Evolutionary conservation across 2,888 invertebrate species (phyloP).

Genomic region (Apotomis capreana): DNA sequence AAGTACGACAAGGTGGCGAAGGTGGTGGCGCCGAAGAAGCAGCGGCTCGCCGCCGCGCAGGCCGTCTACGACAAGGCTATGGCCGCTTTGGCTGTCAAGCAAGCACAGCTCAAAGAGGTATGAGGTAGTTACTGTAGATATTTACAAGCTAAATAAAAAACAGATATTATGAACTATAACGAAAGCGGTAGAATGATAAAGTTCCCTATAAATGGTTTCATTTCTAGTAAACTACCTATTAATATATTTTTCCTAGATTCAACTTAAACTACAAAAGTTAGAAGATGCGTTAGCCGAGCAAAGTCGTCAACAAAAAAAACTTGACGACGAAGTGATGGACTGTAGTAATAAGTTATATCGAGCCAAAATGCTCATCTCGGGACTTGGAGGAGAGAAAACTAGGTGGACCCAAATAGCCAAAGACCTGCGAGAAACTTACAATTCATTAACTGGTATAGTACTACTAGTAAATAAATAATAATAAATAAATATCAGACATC

Average conservation of each 20-base stretch:
- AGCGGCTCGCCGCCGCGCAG: slow-evolving; percentile 94
- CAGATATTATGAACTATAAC: too few species aligned
- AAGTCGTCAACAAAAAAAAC: slow-evolving; percentile 86
- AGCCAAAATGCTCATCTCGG: slow-evolving; percentile 96
- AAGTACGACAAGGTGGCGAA: slow-evolving; percentile 97
- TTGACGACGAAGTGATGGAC: slow-evolving; percentile 93
- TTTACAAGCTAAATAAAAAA: too few species aligned
- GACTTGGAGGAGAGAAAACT: slow-evolving; percentile 94
- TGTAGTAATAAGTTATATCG: slow-evolving; percentile 94
- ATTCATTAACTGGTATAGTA: slow-evolving; percentile 86
- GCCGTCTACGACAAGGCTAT: slow-evolving; percentile 89
- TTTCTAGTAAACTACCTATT: too few species aligned
- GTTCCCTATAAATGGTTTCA: too few species aligned
- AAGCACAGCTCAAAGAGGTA: slow-evolving; percentile 88
- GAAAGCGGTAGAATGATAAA: too few species aligned
- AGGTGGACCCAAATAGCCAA: slow-evolving; percentile 93
- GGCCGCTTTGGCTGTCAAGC: slow-evolving; percentile 90
- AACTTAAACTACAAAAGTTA: slow-evolving; percentile 87
- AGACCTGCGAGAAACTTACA: slow-evolving; percentile 86
- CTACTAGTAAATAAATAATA: neutral
- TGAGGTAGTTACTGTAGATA: neutral
- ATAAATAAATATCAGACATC: too few species aligned
- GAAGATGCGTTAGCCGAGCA: slow-evolving; percentile 88
- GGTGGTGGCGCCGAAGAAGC: slow-evolving; percentile 96
- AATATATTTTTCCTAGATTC: slow-evolving; percentile 60